Percentiles rank a stretch among this genome's conserved stretches.
phyloP scores from a whole-genome alignment of 2,113 vertebrate genomes.

The Passer montanus region DNA sequence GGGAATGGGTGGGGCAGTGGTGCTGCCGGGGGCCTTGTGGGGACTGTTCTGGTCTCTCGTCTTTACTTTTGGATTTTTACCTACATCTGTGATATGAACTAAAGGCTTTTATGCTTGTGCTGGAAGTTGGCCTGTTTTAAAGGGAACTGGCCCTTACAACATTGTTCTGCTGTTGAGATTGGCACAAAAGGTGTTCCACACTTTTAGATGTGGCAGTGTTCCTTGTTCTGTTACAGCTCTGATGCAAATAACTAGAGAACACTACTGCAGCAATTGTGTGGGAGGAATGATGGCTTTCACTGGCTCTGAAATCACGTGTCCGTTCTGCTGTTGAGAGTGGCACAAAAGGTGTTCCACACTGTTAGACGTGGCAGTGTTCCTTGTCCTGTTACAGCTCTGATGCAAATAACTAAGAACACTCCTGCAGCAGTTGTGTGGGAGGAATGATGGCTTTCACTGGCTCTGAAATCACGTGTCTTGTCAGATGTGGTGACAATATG shows the following conservation, averaged over 20 bases:
- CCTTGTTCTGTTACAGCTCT: background rate
- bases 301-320: background rate
- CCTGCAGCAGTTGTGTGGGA: background rate
- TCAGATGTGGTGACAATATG: rapidly evolving
- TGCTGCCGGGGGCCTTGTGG: no score
- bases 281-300: background rate
- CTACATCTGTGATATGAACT: rapidly evolving
- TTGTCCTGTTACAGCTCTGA: rapidly evolving
- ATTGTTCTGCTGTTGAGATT: background rate
- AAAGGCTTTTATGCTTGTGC: background rate
- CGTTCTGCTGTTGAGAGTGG: background rate
- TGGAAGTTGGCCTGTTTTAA: background rate
- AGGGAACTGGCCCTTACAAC: background rate
- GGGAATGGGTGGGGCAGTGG: rapidly evolving
- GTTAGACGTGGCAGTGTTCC: background rate
- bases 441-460: background rate
- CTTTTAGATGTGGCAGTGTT: background rate
- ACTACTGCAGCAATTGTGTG: background rate
- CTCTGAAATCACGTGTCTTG: background rate
- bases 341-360: background rate
- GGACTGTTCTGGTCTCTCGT: rapidly evolving
- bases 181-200: background rate
- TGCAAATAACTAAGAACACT: background rate
- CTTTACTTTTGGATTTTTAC: background rate
- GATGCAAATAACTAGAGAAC: background rate